Evolutionary conservation across 2,888 invertebrate genomes (phyloP).

Genomic region (Limnephilus lunatus): DNA sequence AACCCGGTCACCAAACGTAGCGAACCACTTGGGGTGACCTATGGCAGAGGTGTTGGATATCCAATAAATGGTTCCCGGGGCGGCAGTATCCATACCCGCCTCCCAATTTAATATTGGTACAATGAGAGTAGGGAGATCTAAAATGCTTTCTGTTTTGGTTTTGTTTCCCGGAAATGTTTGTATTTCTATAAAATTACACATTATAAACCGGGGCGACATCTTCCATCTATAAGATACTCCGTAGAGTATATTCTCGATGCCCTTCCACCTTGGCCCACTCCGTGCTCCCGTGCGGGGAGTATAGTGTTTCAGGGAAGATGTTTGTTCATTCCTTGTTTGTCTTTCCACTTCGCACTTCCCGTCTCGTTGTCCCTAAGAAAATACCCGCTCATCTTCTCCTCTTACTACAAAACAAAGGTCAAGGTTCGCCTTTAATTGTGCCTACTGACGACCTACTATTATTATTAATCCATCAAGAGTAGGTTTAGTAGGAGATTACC

Average conservation of each 20-base stretch:
- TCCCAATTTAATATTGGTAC: too few species aligned
- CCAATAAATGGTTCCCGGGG: too few species aligned
- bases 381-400: neutral
- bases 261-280: neutral
- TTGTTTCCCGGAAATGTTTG: too few species aligned
- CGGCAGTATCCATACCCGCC: too few species aligned
- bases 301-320: neutral
- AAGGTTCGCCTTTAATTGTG: neutral
- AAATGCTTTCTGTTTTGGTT: neutral
- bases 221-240: neutral
- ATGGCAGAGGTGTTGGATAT: too few species aligned
- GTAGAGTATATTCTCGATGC: too few species aligned
- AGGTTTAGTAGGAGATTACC: too few species aligned
- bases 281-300: neutral
- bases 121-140: neutral
- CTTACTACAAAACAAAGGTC: neutral
- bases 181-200: too few species aligned
- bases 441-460: neutral
- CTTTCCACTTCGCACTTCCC: neutral
- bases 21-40: too few species aligned
- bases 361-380: neutral
- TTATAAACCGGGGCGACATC: neutral
- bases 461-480: neutral
- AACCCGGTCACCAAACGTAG: too few species aligned
- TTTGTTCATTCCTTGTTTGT: neutral